Base-by-base conservation (phyloP, 2,113 vertebrate species). In the Nettapus auritus region DNA sequence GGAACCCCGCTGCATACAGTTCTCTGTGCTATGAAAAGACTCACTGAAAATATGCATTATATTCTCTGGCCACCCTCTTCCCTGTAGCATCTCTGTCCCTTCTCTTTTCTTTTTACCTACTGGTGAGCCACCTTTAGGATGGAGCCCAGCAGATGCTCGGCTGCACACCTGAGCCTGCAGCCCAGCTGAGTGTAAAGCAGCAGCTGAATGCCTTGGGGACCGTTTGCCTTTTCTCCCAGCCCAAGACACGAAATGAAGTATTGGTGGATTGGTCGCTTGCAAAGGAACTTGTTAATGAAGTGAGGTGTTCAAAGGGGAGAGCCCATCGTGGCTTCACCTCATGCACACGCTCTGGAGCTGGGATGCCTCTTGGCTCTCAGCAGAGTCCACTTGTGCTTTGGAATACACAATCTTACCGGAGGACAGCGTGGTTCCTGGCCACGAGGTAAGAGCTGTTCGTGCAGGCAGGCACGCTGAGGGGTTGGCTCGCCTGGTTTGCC, bases 311-410 rank as follows among this genome's bases (percentile, higher is more conserved):
- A 10, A 18, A 23, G 9, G 28, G 12, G 29, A 75, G 62, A 93
- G 46, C 50, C 88, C 22, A 0, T 15, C 4, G 0, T 16, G 46
- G 25, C 38, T 87, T 71, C 66, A 50, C 28, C n/a, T 59, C 46
- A 7, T 9, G n/a, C 18, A 8, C 0, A 2, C 22, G 59, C 82
- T 29, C 9, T 26, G 60, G 21, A 36, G 44, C 33, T 1, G 11
- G 53, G 26, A 16, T 89, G 68, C 60, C 13, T 26, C 22, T 33
- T 59, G 44, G 4, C 0, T 88, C 50, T 63, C 68, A 62, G 26
- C 13, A 70, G 15, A 38, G 8, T 34, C 36, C 42, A 40, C 55
- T 55, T 52, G 9, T 64, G 34, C 74, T 64, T 52, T 59, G 74
- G 66, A 56, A 79, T 75, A 16, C 29, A 34, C 34, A 29, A 8